Evolutionary conservation across 2,113 vertebrate species (phyloP).

Genomic region (Chionis minor): DNA sequence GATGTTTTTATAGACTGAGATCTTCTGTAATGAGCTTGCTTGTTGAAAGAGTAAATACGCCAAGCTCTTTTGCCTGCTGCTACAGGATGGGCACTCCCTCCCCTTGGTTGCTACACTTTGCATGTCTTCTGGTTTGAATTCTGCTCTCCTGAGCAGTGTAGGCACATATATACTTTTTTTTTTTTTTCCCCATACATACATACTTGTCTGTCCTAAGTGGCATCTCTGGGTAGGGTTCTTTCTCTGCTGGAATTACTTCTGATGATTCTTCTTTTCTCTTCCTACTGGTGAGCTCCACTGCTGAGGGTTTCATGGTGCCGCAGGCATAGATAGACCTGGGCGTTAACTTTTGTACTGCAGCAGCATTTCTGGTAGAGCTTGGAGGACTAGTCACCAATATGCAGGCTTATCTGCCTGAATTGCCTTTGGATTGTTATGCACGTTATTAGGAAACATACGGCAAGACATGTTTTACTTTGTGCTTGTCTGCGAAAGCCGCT

Average conservation of each 20-base stretch:
- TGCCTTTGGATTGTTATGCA: not conserved
- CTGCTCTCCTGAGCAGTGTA: not conserved
- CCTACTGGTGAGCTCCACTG: not conserved
- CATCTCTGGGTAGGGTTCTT: not conserved
- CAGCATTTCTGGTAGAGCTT: not conserved
- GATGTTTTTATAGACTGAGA: not conserved
- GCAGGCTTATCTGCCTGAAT: not conserved
- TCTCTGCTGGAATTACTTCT: not conserved
- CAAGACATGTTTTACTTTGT: not conserved
- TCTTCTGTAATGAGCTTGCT: not conserved
- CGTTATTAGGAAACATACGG: not conserved
- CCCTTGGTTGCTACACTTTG: accelerated
- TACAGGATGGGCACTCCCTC: not conserved
- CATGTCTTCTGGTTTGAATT: not conserved
- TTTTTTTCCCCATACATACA: not conserved
- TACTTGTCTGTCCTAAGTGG: not conserved
- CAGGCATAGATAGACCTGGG: not conserved
- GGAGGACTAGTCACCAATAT: not conserved
- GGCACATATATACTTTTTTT: not conserved
- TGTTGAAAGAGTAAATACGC: not conserved
- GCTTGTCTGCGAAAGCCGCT: not conserved
- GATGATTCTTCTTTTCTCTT: not conserved
- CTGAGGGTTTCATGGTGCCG: not conserved
- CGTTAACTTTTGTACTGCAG: not conserved
- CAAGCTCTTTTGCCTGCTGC: not conserved